Percentiles rank a stretch among this genome's conserved stretches.
phyloP scores from a whole-genome alignment of 2,113 vertebrate genomes.

The Eretmochelys imbricata region DNA sequence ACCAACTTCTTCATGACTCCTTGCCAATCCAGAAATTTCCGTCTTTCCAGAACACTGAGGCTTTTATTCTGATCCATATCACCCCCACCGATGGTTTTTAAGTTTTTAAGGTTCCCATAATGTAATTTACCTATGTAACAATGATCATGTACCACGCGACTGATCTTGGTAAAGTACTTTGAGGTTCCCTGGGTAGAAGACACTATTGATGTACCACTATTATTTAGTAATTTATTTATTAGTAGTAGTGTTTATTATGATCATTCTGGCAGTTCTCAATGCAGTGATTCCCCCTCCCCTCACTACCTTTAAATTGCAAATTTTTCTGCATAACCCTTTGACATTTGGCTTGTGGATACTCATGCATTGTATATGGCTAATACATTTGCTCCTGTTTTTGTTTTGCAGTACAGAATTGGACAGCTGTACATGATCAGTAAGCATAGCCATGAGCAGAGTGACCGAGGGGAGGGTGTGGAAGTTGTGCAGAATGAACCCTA shows the following conservation, averaged over 20 bases:
- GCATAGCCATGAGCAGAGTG: constrained; percentile 95
- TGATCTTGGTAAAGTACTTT: background rate
- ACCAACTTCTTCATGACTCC: background rate
- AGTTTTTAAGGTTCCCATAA: background rate
- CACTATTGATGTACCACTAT: background rate
- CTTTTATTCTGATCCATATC: background rate
- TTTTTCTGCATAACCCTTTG: fast-evolving
- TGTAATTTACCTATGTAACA: background rate
- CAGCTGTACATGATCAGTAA: constrained; percentile 97
- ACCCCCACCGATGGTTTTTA: background rate
- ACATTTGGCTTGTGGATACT: background rate
- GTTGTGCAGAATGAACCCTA: constrained; percentile 95
- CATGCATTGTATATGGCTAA: background rate
- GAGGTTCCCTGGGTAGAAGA: background rate
- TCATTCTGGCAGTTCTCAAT: background rate
- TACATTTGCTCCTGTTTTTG: constrained; percentile 27
- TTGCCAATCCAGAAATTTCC: background rate
- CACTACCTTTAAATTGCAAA: background rate
- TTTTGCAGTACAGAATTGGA: constrained; percentile 86
- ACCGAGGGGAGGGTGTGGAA: constrained; percentile 96
- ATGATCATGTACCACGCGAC: background rate
- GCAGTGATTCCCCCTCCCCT: background rate
- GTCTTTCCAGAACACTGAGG: background rate
- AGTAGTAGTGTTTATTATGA: background rate
- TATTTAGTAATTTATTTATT: background rate